Evolutionary conservation across 1,140 invertebrate genomes (phyloP).

Genomic region (Leptoteleia sp.): DNA sequence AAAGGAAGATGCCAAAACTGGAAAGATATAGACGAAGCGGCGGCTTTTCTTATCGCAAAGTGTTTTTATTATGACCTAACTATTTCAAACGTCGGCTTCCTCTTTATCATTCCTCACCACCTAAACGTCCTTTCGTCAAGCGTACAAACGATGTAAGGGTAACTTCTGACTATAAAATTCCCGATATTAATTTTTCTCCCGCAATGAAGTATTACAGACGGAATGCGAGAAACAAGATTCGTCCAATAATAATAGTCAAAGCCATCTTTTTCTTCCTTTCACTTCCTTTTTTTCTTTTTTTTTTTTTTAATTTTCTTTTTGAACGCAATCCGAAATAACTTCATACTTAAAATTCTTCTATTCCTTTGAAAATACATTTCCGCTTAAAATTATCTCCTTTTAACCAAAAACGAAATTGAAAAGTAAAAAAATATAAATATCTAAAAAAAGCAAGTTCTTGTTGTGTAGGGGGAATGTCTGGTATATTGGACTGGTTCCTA

Average conservation of each 20-base stretch:
- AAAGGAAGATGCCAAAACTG: conserved; percentile 37
- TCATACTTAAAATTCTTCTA: too few species aligned
- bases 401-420: too few species aligned
- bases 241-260: conserved; percentile 17
- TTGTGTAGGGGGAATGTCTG: too few species aligned
- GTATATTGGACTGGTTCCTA: too few species aligned
- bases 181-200: conserved; percentile 55
- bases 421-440: too few species aligned
- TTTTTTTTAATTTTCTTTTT: too few species aligned
- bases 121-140: conserved; percentile 33
- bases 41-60: conserved; percentile 52
- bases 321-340: too few species aligned
- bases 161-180: conserved; percentile 48
- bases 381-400: too few species aligned
- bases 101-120: conserved; percentile 31
- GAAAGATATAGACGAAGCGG: conserved; percentile 34
- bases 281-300: too few species aligned
- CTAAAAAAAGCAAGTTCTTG: too few species aligned
- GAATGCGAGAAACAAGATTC: conserved; percentile 16
- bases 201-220: conserved; percentile 22
- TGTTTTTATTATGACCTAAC: conserved; percentile 65
- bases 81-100: conserved; percentile 31
- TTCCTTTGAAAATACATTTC: too few species aligned
- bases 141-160: conserved; percentile 13
- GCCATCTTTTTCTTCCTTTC: too few species aligned